Evolutionary conservation across 92 coral and sea anemone species (phyloP).

Genomic region (Virgularia gustaviana): DNA sequence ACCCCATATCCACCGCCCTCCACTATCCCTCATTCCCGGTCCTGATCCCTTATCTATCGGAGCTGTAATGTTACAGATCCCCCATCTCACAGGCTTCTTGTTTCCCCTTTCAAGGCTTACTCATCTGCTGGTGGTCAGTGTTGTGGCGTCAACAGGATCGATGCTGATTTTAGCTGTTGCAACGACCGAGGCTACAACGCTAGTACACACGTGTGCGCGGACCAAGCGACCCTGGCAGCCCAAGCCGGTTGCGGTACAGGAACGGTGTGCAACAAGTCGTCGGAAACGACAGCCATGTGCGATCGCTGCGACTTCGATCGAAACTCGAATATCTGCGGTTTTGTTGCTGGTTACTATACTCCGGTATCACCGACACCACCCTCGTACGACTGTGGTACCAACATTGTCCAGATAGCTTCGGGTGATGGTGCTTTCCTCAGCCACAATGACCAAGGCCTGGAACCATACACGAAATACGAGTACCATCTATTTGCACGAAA

Average conservation of each 20-base stretch:
- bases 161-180: slow-evolving; percentile 68
- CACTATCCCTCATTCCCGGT: no score
- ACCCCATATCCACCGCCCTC: no score
- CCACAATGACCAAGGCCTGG: slow-evolving; percentile 60
- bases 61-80: background rate
- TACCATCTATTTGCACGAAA: slow-evolving; percentile 79
- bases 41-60: background rate
- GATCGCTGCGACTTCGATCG: slow-evolving; percentile 81
- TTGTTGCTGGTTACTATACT: slow-evolving; percentile 60
- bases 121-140: slow-evolving; percentile 73
- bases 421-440: slow-evolving; percentile 48
- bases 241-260: slow-evolving; percentile 84
- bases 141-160: slow-evolving; percentile 62
- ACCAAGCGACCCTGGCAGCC: slow-evolving; percentile 56
- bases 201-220: slow-evolving; percentile 74
- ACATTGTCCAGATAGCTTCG: slow-evolving; percentile 46
- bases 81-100: no score
- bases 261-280: slow-evolving; percentile 69
- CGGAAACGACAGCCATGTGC: slow-evolving; percentile 61
- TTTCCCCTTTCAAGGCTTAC: no score
- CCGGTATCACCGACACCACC: slow-evolving; percentile 64
- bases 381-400: slow-evolving; percentile 67
- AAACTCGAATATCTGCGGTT: slow-evolving; percentile 59
- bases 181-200: slow-evolving; percentile 71
- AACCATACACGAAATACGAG: slow-evolving; percentile 75